These are phyloP conservation scores for Eptesicus fuscus DNA, from an alignment of 2,113 vertebrate genomes.

Conservation along the genomic window DNA sequence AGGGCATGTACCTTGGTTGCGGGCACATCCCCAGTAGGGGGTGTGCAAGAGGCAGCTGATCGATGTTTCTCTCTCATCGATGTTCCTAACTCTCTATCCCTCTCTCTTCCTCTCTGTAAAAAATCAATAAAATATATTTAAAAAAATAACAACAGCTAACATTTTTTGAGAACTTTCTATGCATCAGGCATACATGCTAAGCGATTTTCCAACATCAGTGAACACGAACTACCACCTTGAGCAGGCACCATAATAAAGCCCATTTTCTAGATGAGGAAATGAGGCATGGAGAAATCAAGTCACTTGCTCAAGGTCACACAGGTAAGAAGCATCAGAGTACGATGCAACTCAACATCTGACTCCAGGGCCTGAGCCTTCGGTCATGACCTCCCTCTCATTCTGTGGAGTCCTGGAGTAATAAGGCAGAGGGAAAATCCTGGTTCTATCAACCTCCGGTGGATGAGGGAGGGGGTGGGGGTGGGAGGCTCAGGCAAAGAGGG, in stretches of 20 bases:
- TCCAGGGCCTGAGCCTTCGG: background rate
- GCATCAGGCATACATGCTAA: background rate
- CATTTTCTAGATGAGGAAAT: background rate
- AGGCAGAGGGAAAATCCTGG: background rate
- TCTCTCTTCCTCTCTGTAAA: too few species aligned
- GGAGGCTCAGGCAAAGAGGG: slow-evolving; percentile 1
- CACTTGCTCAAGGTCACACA: background rate
- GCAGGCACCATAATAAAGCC: background rate
- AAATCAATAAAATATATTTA: too few species aligned
- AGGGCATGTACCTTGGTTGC: too few species aligned
- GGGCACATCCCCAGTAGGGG: too few species aligned
- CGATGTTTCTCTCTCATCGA: too few species aligned
- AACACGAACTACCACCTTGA: background rate
- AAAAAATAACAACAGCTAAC: background rate
- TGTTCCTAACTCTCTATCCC: too few species aligned
- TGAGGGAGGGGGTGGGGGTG: background rate
- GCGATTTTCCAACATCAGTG: background rate
- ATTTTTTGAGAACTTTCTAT: background rate
- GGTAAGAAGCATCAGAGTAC: background rate
- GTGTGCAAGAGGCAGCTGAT: too few species aligned
- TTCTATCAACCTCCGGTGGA: background rate
- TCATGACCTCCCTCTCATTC: background rate
- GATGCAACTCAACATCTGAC: background rate
- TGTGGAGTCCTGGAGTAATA: background rate
- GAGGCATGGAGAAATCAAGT: background rate